These are phyloP conservation scores for Zalophus californianus DNA, from an alignment of 2,797 vertebrate genomes.

Conservation along the genomic window DNA sequence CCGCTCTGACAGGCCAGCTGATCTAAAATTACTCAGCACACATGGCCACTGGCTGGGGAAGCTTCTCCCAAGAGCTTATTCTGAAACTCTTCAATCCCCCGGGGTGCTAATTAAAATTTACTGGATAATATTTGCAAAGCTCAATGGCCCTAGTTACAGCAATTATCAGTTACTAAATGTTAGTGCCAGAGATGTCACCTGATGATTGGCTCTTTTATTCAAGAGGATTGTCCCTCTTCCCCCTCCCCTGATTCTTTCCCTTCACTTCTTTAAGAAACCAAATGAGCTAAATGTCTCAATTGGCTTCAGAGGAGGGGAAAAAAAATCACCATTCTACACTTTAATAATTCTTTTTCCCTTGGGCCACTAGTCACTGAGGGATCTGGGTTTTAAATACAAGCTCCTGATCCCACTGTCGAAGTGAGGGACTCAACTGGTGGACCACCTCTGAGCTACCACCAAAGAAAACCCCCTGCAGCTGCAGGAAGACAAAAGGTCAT, in stretches of 20 bases:
- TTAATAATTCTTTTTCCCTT: slow-evolving; percentile 75
- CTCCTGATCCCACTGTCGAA: not conserved
- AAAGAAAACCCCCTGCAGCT: not conserved
- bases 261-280: slow-evolving; percentile 74
- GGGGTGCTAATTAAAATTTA: slow-evolving; percentile 92
- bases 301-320: slow-evolving; percentile 64
- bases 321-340: slow-evolving; percentile 26
- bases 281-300: slow-evolving; percentile 76
- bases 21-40: slow-evolving; percentile 90
- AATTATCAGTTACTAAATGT: slow-evolving; percentile 91
- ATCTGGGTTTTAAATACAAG: not conserved
- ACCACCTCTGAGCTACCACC: not conserved
- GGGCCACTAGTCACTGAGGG: not conserved
- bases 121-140: slow-evolving; percentile 89
- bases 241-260: slow-evolving; percentile 26
- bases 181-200: slow-evolving; percentile 85
- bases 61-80: slow-evolving; percentile 86
- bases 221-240: slow-evolving; percentile 51
- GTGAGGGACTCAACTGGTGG: not conserved
- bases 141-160: slow-evolving; percentile 88
- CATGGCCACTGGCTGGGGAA: slow-evolving; percentile 82
- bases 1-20: slow-evolving; percentile 89
- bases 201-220: slow-evolving; percentile 83
- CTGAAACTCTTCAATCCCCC: slow-evolving; percentile 86
- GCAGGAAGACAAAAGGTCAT: not conserved